Evolutionary conservation across 2,797 vertebrate genomes (phyloP).

Genomic region (Phyllotis vaccarum): DNA sequence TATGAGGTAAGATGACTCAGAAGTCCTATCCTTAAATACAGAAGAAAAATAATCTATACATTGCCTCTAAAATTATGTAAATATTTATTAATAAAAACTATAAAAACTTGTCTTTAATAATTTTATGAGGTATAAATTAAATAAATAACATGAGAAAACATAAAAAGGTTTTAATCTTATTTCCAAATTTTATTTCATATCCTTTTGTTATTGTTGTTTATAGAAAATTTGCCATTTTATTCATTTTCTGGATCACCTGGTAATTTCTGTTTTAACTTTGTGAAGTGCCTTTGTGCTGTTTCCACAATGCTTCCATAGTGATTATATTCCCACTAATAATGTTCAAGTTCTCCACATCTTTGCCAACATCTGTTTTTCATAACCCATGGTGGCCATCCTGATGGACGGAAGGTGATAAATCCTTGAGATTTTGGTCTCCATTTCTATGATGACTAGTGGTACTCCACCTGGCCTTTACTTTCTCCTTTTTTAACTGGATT

Average conservation of each 20-base stretch:
- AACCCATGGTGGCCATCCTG: neutral
- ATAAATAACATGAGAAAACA: slow-evolving; percentile 7
- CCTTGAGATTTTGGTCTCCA: neutral
- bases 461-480: neutral
- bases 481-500: neutral
- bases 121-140: neutral
- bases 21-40: neutral
- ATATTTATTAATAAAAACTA: neutral
- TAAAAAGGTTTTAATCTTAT: neutral
- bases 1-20: slow-evolving; percentile 92
- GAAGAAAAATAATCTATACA: neutral
- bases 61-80: neutral
- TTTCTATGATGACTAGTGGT: neutral
- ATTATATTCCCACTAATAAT: neutral
- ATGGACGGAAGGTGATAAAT: neutral
- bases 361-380: neutral
- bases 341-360: neutral
- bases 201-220: neutral
- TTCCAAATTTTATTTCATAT: slow-evolving; percentile 30
- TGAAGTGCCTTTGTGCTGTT: neutral
- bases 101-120: neutral
- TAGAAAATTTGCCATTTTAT: neutral
- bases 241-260: neutral
- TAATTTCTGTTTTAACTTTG: neutral
- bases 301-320: neutral